A percentile compares a stretch with the other conserved stretches of the same genome.
These are phyloP conservation scores for Albula goreensis DNA, from an alignment of 2,113 vertebrate species.

Conservation along the genomic window DNA sequence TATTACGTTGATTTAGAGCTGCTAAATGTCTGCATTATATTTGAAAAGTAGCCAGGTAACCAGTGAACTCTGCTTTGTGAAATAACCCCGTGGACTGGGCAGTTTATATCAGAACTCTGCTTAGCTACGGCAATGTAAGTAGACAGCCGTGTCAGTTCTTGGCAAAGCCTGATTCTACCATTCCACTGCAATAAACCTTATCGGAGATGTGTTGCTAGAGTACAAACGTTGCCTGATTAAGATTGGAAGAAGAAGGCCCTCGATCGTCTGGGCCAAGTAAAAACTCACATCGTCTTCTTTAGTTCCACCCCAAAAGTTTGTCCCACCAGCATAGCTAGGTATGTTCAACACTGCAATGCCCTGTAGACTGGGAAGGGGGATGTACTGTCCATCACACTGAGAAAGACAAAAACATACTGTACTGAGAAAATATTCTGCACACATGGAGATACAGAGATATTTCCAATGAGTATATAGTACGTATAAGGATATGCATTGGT, in stretches of 20 bases:
- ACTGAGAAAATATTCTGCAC: slow-evolving; percentile 6
- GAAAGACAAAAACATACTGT: slow-evolving; percentile 29
- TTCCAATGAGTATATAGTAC: neutral
- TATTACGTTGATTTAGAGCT: too few relatives aligned
- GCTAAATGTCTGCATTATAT: too few relatives aligned
- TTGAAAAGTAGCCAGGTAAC: too few relatives aligned
- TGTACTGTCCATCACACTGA: slow-evolving; percentile 97
- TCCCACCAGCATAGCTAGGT: slow-evolving; percentile 94
- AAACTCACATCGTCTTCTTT: slow-evolving; percentile 95
- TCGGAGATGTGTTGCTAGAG: neutral
- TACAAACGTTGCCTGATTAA: too few relatives aligned
- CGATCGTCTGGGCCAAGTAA: neutral
- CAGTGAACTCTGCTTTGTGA: neutral
- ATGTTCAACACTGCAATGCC: slow-evolving; percentile 96
- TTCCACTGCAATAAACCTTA: neutral
- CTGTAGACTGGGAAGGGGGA: slow-evolving; percentile 93
- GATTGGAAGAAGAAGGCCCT: too few relatives aligned
- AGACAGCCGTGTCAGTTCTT: neutral
- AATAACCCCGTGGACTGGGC: neutral
- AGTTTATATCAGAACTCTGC: too few relatives aligned
- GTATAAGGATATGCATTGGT: too few relatives aligned
- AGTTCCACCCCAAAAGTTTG: slow-evolving; percentile 98
- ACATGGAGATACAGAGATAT: neutral
- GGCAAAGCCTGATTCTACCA: neutral
- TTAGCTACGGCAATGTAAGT: neutral